Evolutionary conservation across 2,797 vertebrate species (phyloP), one percentile per base, ranked within the genome.

Genomic region (Triplophysa yarkandensis): DNA sequence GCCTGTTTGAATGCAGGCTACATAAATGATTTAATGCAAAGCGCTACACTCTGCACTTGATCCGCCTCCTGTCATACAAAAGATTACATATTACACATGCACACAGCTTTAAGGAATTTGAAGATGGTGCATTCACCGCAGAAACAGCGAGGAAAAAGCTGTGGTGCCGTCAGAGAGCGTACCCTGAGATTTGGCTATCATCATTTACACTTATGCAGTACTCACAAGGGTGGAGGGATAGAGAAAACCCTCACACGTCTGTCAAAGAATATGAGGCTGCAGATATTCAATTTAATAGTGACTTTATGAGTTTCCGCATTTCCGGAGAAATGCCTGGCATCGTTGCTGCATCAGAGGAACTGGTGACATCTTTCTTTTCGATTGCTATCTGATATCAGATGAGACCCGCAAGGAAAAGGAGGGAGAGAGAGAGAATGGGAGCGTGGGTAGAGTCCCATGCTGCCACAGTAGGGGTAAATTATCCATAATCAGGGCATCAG

Each of bases 401-500:
- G 30, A 60, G 54, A 68, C 23, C 13, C 54, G 9, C 17, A 68
- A 50, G 30, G 67, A 11, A 23, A 30, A 23, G 13, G 28, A 21
- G 44, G 25, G 19, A 44, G 25, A 67, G 52, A 71, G 52, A 77
- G 62, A 77, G 62, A 77, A 68, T 68, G 54, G 60, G 60, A 78
- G 78, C 61, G 78, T 82, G 78, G 78, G 81, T 76, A 76, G 81
- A 71, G 77, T 82, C 72, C 78, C 71, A 79, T 79, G 77, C 75
- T 76, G 81, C 77, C 72, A 72, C 80, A 79, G 80, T 74, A 80
- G 81, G 81, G 81, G 72, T 82, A 82, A 82, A 82, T 82, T 82
- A 82, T 79, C 81, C 81, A 80, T 82, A 82, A 82, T 82, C 81
- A 82, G 81, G 78, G 78, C 81, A 65, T 82, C 81, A 82, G 73